Conservation (phyloP, 2,113 vertebrate genomes). For the Platichthys flesus region DNA sequence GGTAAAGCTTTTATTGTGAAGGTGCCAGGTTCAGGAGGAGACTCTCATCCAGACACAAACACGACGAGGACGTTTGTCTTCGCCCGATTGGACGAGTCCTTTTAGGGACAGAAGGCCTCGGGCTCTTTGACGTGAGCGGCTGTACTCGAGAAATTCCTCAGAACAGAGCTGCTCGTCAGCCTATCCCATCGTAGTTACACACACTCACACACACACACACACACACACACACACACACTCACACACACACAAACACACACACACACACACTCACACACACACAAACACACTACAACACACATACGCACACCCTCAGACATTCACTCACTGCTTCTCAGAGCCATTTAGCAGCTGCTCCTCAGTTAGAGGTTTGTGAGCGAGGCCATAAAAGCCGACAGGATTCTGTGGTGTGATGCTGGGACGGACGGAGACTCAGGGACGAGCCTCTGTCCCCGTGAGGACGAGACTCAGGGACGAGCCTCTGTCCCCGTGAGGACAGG, state of each 20-base stretch:
- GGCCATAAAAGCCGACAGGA: constrained; percentile 35
- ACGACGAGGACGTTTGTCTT: constrained; percentile 34
- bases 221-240: background rate
- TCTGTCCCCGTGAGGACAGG: background rate
- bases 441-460: background rate
- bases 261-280: constrained; percentile 16
- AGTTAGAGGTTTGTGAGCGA: constrained; percentile 2
- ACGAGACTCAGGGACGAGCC: background rate
- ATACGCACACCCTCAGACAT: constrained; percentile 14
- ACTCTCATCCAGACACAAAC: constrained; percentile 39
- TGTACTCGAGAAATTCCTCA: constrained; percentile 21
- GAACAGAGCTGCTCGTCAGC: constrained; percentile 26
- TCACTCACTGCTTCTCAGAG: constrained; percentile 30
- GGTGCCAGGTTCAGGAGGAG: constrained; percentile 13
- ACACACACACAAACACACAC: constrained; percentile 16
- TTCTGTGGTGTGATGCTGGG: constrained; percentile 9
- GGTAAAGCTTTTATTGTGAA: constrained; percentile 47
- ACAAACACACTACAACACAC: constrained; percentile 5
- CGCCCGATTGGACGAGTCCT: constrained; percentile 39
- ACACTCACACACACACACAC: constrained; percentile 7
- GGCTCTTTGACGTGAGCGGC: background rate
- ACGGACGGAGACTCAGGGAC: too few species aligned
- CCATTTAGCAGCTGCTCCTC: constrained; percentile 59
- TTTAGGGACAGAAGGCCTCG: constrained; percentile 45
- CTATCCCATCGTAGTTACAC: background rate